These are phyloP conservation scores for Lycopodina hypogea DNA, from an alignment of 37 sponge, comb jelly and placozoan genomes.

Conservation along the genomic window DNA sequence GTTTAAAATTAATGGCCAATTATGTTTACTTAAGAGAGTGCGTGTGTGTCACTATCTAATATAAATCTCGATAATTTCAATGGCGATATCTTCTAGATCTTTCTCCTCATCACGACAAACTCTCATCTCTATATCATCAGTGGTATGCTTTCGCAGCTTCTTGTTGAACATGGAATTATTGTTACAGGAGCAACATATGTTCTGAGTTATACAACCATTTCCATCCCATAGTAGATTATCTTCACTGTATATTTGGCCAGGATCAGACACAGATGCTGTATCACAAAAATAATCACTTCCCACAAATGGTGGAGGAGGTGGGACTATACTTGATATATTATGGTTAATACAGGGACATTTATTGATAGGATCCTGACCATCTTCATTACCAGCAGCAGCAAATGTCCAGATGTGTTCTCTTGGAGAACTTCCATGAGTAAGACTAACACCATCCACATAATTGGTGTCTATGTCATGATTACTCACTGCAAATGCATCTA, in stretches of 20 bases:
- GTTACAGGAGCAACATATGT: not conserved
- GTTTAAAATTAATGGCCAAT: too few species aligned
- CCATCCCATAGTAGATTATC: not conserved
- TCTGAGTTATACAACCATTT: not conserved
- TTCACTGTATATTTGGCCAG: not conserved
- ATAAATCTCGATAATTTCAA: not conserved
- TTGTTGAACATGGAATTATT: not conserved
- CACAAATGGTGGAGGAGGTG: conserved; percentile 6
- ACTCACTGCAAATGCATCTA: not conserved
- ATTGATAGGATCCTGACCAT: not conserved
- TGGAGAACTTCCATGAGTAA: conserved; percentile 6
- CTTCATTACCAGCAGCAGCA: not conserved
- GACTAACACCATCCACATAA: conserved; percentile 31
- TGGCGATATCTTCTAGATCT: not conserved
- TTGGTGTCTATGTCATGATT: not conserved
- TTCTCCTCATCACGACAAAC: not conserved
- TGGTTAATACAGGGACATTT: not conserved
- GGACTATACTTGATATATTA: not conserved
- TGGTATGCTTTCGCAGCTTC: conserved; percentile 3
- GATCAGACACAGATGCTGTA: not conserved
- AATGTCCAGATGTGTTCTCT: conserved; percentile 28
- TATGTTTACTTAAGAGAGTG: too few species aligned
- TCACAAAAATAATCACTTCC: conserved; percentile 24
- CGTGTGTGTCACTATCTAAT: too few species aligned
- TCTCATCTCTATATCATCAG: conserved; percentile 16